Evolutionary conservation across 2,888 invertebrate genomes (phyloP).

Genomic region (Schizaphis graminum): DNA sequence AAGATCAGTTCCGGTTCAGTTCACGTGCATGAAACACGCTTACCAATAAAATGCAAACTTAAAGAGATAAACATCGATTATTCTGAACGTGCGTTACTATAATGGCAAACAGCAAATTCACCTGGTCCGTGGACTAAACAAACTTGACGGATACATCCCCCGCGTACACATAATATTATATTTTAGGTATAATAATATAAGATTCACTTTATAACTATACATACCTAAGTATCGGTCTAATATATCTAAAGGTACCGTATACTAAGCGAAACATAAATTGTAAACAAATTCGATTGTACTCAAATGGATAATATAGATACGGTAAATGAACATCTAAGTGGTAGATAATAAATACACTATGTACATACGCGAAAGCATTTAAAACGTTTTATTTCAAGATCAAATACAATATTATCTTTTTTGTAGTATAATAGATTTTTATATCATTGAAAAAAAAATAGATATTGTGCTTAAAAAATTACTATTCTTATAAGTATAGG

Average conservation of each 20-base stretch:
- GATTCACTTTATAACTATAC: slow-evolving; percentile 11
- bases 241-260: not conserved
- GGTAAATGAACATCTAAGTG: slow-evolving; percentile 49
- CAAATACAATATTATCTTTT: slow-evolving; percentile 43
- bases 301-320: slow-evolving; percentile 39
- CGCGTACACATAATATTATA: slow-evolving; percentile 20
- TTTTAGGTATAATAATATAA: not conserved
- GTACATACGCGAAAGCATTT: not conserved
- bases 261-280: slow-evolving; percentile 45
- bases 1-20: slow-evolving; percentile 56
- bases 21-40: slow-evolving; percentile 44
- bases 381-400: slow-evolving; percentile 7
- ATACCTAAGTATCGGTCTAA: not conserved
- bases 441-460: not conserved
- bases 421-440: slow-evolving; percentile 16
- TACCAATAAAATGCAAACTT: slow-evolving; percentile 54
- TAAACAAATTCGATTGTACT: slow-evolving; percentile 49
- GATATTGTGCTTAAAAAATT: not conserved
- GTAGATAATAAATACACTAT: not conserved
- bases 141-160: slow-evolving; percentile 64
- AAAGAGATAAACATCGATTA: slow-evolving; percentile 64
- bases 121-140: slow-evolving; percentile 58
- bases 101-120: slow-evolving; percentile 50
- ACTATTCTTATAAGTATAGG: not conserved
- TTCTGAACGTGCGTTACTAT: slow-evolving; percentile 49